Evolutionary conservation across 2,797 vertebrate genomes (phyloP).

Genomic region (Cyprinella venusta): DNA sequence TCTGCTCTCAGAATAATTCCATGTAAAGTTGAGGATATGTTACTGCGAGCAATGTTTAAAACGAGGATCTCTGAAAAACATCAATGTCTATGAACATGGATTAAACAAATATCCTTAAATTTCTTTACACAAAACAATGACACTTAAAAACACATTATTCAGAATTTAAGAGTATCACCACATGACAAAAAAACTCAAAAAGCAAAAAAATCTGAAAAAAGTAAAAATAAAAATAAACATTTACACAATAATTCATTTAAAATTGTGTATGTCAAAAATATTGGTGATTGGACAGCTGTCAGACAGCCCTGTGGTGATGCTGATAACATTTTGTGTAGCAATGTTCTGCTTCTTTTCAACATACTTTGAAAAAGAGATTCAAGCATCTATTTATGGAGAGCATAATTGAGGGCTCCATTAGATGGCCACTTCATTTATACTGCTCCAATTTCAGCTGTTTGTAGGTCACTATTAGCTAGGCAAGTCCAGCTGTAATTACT

Average conservation of each 20-base stretch:
- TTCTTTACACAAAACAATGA: background rate
- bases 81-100: background rate
- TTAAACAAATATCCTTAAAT: background rate
- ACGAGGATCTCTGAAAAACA: background rate
- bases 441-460: conserved; percentile 61
- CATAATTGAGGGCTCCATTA: conserved; percentile 58
- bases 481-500: conserved; percentile 63
- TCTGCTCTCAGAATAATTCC: background rate
- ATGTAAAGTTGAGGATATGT: background rate
- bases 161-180: background rate
- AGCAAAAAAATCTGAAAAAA: background rate
- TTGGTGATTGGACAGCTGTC: background rate
- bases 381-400: conserved; percentile 55
- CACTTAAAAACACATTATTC: background rate
- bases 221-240: background rate
- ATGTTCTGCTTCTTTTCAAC: background rate
- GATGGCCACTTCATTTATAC: conserved; percentile 60
- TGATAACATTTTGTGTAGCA: background rate
- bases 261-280: background rate
- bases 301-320: background rate
- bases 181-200: background rate
- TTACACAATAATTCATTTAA: background rate
- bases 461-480: conserved; percentile 63
- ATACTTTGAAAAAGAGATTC: conserved; percentile 17
- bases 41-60: background rate